A percentile compares a stretch with the other conserved stretches of the same genome.
Conservation (phyloP, 2,797 vertebrate species). For the Enteromius paludinosus region DNA sequence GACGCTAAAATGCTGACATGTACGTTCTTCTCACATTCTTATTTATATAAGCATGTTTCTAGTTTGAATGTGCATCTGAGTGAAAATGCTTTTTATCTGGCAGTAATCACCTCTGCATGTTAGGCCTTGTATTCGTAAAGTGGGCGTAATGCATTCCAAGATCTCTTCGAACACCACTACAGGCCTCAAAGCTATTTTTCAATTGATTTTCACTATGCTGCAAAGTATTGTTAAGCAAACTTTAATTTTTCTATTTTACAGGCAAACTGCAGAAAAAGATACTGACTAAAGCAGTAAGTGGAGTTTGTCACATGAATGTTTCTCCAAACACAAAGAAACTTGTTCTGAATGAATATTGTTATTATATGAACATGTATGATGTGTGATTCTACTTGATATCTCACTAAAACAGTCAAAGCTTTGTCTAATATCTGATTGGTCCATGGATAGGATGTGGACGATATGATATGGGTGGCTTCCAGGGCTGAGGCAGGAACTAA, state of each 20-base stretch:
- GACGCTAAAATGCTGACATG: slow-evolving; percentile 9
- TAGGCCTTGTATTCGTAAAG: slow-evolving; percentile 21
- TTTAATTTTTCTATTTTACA: slow-evolving; percentile 62
- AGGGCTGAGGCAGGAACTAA: slow-evolving; percentile 78
- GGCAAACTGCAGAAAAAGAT: slow-evolving; percentile 85
- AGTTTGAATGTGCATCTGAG: background rate
- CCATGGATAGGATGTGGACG: slow-evolving; percentile 82
- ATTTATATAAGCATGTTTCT: slow-evolving; percentile 3
- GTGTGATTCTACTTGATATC: background rate
- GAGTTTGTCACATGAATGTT: background rate
- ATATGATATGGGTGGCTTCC: slow-evolving; percentile 76
- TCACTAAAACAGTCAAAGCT: background rate
- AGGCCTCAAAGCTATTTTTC: background rate
- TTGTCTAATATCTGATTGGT: slow-evolving; percentile 8
- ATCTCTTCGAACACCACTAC: background rate
- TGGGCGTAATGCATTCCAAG: background rate
- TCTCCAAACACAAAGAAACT: background rate
- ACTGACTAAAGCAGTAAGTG: slow-evolving; percentile 84
- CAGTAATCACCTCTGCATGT: slow-evolving; percentile 11
- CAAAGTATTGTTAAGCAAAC: background rate
- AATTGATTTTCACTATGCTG: background rate
- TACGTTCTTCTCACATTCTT: background rate
- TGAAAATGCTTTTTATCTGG: background rate
- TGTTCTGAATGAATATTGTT: background rate
- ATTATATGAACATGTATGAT: background rate